These are phyloP conservation scores for Festucalex cinctus DNA, from an alignment of 2,113 vertebrate genomes.

Conservation along the genomic window DNA sequence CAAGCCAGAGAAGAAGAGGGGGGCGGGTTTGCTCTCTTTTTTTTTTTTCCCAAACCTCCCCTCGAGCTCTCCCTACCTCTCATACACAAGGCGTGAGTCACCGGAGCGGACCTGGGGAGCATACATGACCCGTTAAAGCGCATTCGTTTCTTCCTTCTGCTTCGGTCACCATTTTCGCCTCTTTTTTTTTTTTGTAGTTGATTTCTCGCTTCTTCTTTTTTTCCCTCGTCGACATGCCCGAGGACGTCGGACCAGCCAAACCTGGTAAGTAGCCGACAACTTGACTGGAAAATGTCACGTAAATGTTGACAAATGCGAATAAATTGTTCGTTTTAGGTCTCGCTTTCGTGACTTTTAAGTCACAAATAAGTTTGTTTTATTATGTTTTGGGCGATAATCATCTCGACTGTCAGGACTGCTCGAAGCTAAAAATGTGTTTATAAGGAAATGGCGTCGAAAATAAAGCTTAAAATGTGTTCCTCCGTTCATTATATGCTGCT, in stretches of 20 bases:
- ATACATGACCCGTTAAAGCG: background rate
- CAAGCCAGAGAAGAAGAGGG: background rate
- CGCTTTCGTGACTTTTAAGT: background rate
- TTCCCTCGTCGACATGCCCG: conserved; percentile 44
- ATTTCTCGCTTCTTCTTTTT: background rate
- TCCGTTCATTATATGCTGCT: background rate
- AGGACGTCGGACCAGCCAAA: conserved; percentile 68
- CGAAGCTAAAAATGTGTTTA: background rate
- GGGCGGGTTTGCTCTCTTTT: background rate
- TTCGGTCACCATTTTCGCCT: background rate
- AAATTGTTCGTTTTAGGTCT: background rate
- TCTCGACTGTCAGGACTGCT: background rate
- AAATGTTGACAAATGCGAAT: background rate
- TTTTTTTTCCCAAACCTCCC: background rate
- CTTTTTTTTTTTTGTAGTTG: conserved; percentile 2
- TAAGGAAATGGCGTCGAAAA: background rate
- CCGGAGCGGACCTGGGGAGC: conserved; percentile 2
- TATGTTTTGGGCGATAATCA: background rate
- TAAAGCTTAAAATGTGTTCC: background rate
- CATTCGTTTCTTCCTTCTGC: background rate
- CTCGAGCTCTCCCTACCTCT: background rate
- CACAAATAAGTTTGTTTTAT: background rate
- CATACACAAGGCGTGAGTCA: conserved; percentile 21
- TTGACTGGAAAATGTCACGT: fast-evolving
- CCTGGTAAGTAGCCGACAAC: conserved; percentile 55